Evolutionary conservation across 1,140 invertebrate species (phyloP).

Genomic region (Leptopilina boulardi): DNA sequence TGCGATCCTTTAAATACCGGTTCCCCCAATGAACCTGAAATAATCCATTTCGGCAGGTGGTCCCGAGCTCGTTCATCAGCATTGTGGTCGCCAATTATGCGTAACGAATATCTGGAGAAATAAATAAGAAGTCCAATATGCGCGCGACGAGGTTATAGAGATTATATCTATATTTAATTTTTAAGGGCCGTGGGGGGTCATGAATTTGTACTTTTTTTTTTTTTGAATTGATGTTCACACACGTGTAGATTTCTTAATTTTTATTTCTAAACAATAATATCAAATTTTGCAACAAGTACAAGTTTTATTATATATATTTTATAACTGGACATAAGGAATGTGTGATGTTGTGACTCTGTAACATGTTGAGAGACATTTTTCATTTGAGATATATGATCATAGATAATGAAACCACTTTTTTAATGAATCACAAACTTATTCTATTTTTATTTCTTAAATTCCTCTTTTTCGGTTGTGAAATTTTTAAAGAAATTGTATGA

Average conservation of each 20-base stretch:
- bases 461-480: no score
- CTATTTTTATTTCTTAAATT: no score
- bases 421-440: no score
- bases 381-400: background rate
- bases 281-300: background rate
- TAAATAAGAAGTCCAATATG: constrained; percentile 52
- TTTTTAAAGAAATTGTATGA: no score
- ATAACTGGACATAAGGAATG: background rate
- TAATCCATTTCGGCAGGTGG: constrained; percentile 57
- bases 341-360: background rate
- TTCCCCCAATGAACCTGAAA: constrained; percentile 35
- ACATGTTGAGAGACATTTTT: background rate
- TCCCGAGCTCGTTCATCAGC: constrained; percentile 56
- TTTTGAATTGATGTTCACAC: no score
- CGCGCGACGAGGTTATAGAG: constrained; percentile 55
- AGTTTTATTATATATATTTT: no score
- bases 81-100: constrained; percentile 62
- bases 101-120: constrained; percentile 61
- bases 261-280: no score
- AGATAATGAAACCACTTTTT: background rate
- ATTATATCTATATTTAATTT: no score
- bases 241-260: background rate
- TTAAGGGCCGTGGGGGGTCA: constrained; percentile 61
- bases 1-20: constrained; percentile 22
- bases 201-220: no score